Conservation (phyloP, 2,113 vertebrate species). For the Phaethornis superciliosus region DNA sequence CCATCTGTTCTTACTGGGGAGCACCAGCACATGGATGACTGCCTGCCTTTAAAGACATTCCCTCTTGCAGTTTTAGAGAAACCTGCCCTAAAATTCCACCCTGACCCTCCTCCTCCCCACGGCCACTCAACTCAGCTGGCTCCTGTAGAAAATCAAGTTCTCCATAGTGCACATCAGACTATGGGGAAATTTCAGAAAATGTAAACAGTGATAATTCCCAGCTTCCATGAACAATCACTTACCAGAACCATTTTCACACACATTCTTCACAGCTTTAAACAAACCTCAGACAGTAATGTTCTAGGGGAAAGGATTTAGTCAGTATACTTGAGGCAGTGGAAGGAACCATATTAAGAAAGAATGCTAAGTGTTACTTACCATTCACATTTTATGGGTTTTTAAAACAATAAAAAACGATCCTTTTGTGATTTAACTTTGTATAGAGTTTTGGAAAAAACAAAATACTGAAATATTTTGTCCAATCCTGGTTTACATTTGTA, state of each 20-base stretch:
- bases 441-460: not conserved
- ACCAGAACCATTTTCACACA: conserved; percentile 41
- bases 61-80: not conserved
- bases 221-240: conserved; percentile 47
- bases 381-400: not conserved
- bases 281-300: conserved; percentile 8
- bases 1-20: rapidly evolving
- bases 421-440: not conserved
- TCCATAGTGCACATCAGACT: not conserved
- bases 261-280: conserved; percentile 52
- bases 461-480: not conserved
- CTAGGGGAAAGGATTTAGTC: conserved; percentile 21
- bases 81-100: not conserved
- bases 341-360: not conserved
- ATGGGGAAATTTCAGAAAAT: not conserved
- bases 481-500: not conserved
- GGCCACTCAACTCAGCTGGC: conserved; percentile 1
- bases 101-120: not conserved
- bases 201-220: conserved; percentile 50
- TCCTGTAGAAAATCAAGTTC: not conserved
- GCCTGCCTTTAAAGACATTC: not conserved
- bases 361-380: not conserved
- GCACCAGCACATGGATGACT: not conserved
- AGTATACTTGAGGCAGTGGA: not conserved
- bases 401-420: not conserved